Percentiles rank a stretch among this genome's conserved stretches.
phyloP scores from a whole-genome alignment of 2,888 invertebrate genomes.

The Philereme transversata region DNA sequence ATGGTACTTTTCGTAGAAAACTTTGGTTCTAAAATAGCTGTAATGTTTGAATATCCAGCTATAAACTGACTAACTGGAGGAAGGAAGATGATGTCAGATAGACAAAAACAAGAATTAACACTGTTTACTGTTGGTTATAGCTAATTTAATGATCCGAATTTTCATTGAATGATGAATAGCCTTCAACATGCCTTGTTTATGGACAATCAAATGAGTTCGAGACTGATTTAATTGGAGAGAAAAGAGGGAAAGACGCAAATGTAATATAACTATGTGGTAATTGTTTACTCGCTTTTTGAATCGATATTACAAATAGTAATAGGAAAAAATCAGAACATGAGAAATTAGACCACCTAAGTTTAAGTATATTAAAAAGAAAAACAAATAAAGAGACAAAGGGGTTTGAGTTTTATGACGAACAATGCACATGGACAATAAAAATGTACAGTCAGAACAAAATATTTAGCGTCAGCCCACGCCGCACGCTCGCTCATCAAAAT shows the following conservation, averaged over 20 bases:
- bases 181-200: constrained; percentile 39
- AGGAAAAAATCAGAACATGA: no score
- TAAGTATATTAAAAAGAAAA: neutral
- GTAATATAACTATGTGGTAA: constrained; percentile 3
- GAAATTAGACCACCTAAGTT: no score
- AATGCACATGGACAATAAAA: constrained; percentile 52
- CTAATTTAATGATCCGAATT: constrained; percentile 50
- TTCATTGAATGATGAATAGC: constrained; percentile 33
- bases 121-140: constrained; percentile 51
- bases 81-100: constrained; percentile 76
- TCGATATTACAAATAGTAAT: no score
- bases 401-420: constrained; percentile 45
- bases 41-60: constrained; percentile 54
- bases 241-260: constrained; percentile 5
- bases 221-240: neutral
- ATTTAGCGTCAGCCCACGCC: constrained; percentile 66
- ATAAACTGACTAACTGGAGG: constrained; percentile 64
- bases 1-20: constrained; percentile 31
- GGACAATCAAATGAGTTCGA: constrained; percentile 2
- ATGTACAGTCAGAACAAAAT: constrained; percentile 61
- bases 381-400: constrained; percentile 7
- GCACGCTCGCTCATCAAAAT: constrained; percentile 75
- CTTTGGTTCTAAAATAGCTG: constrained; percentile 40
- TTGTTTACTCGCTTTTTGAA: constrained; percentile 7
- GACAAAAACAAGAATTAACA: constrained; percentile 59